These are phyloP conservation scores for Temnopleurus reevesii DNA, from an alignment of 53 echinoderm and acorn worm species.

Conservation along the genomic window DNA sequence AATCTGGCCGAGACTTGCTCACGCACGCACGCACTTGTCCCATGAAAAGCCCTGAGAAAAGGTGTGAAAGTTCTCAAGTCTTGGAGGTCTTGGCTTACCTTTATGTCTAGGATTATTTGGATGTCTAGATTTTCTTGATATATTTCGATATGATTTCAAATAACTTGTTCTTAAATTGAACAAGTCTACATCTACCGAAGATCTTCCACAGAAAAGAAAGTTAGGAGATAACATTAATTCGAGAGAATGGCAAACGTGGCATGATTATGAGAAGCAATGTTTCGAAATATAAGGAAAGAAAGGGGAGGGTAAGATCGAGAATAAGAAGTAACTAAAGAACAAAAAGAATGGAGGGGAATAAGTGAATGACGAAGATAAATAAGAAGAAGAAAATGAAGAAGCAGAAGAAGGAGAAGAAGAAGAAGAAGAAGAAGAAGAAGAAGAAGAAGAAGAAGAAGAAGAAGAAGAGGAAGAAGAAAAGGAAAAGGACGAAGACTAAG, in stretches of 20 bases:
- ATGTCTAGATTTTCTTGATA: no score
- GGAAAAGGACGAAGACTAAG: no score
- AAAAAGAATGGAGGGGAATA: not conserved
- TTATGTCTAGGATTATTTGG: no score
- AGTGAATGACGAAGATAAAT: not conserved
- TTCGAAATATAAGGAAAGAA: no score
- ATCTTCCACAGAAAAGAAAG: not conserved
- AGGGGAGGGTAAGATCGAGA: not conserved
- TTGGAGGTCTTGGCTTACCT: no score
- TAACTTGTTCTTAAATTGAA: not conserved
- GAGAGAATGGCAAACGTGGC: no score
- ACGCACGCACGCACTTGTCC: constrained; percentile 34
- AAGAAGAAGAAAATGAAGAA: no score
- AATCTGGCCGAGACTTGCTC: constrained; percentile 14
- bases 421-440: not conserved
- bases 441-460: not conserved
- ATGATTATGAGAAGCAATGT: no score
- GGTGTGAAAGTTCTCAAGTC: no score
- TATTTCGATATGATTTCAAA: no score
- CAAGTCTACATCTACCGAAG: not conserved
- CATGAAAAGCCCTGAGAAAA: not conserved
- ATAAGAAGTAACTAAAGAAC: no score
- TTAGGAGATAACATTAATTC: no score
- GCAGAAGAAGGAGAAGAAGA: not conserved
- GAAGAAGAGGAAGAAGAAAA: not conserved